Base-by-base conservation (phyloP, 2,113 vertebrate genomes). In the Ariopsis seemanni region DNA sequence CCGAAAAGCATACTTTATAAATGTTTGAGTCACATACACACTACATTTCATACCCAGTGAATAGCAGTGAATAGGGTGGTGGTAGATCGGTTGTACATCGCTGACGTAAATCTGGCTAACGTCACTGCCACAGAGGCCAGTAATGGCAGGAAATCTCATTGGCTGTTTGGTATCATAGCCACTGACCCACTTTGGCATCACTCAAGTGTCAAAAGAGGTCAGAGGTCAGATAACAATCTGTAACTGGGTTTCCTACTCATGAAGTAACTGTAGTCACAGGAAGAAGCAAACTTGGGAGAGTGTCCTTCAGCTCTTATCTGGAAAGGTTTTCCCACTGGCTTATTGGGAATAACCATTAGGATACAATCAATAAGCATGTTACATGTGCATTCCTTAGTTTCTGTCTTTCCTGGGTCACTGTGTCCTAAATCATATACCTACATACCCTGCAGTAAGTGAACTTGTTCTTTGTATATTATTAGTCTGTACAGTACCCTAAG, bases 401-500 rank as follows among this genome's bases (percentile, higher is more conserved):
- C 30, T 74, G 17, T 85, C 27, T 67, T 71, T 34, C 22, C 55
- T 83, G 42, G 10, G 52, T 77, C 48, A 77, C 18, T 48, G 2
- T 74, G 8, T 48, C 10, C 18, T 74, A 74, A 83, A 62, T 27
- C 7, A 11, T 62, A 50, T 4, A 18, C 11, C 7, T 63, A 15
- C 12, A 50, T 15, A 42, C 60, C 10, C 25, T 85, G 25, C 60
- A 57, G 63, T 82, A 58, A 55, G 48, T 30, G 63, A 27, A n/a
- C 27, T 71, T 57, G 75, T 20, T 65, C 1, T 60, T 62, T 84
- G 83, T 53, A 52, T 27, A 55, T 85, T 85, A 53, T 58, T 67
- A 80, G 84, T 69, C 22, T 85, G 90, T 85, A 77, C 84, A 86
- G 82, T 57, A 91, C 90, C 91, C 91, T 25, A 90, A 86, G 92